Evolutionary conservation across 2,113 vertebrate genomes (phyloP), one percentile per base, ranked within the genome.

Genomic region (Sinocyclocheilus anshuiensis): DNA sequence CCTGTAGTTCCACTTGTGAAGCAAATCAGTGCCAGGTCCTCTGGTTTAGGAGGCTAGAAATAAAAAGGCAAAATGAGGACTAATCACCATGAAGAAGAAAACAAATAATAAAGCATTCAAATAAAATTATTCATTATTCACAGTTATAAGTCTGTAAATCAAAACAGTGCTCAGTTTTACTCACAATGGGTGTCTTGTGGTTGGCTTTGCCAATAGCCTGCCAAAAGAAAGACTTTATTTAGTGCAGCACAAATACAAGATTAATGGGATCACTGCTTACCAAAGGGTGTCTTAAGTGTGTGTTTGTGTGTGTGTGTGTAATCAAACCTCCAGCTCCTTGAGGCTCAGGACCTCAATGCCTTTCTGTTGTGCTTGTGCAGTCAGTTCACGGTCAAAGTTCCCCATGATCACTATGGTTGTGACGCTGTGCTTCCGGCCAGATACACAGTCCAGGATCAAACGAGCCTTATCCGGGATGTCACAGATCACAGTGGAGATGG

Each of bases 401-500:
- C 98, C 97, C 91, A 99, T 97, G 79, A 99, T 72, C 67, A 98
- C 89, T 15, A 99, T 90, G 1, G 91, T 96, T 90, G 94, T 97
- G 81, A 99, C 92, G 0, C 94, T 88, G 7, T 91, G 92, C 59
- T 94, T 90, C 63, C 95, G 95, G n/a, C 94, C 95, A 53, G 94
- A 92, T 50, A 95, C 92, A 65, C 93, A 92, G 11, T 96, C 93
- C 85, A 99, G 86, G 84, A 99, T 91, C 85, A 96, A 85, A 24
- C 45, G 90, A 59, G 95, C 97, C 91, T 98, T 99, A 4, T 97
- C 96, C 11, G 94, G 85, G 20, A 97, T 93, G 79, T 99, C 98
- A 86, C 96, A 97, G 94, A 99, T 97, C 91, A 99, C 91, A 1
- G 98, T 92, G 10, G 96, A 93, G 87, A 99, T 95, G 78, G 94